phyloP scores from a whole-genome alignment of 2,113 vertebrate genomes.

The Silurus meridionalis region DNA sequence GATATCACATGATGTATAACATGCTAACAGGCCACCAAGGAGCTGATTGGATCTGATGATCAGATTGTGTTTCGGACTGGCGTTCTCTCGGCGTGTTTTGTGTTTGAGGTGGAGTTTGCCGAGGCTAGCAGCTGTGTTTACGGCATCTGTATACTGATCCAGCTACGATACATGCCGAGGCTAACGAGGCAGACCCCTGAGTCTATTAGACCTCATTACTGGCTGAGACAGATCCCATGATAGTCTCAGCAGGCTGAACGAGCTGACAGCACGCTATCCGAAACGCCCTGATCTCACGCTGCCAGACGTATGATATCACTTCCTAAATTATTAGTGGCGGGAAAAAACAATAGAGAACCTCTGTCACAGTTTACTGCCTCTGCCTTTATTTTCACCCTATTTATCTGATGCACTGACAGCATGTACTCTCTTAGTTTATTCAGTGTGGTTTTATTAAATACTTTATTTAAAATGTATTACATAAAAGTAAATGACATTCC shows the following conservation, averaged over 20 bases:
- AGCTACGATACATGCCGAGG: conserved; percentile 36
- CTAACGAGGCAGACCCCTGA: conserved; percentile 23
- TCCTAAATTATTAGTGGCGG: not conserved
- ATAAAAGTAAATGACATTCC: no score
- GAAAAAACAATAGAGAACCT: not conserved
- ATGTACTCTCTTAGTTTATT: not conserved
- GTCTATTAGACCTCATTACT: conserved; percentile 30
- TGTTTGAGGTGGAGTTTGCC: conserved; percentile 22
- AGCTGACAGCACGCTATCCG: conserved; percentile 6
- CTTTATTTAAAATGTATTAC: no score
- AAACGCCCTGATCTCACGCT: not conserved
- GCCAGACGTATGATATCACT: conserved; percentile 22
- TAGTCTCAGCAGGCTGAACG: conserved; percentile 14
- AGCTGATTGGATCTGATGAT: not conserved
- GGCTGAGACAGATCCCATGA: conserved; percentile 41
- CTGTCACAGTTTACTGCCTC: not conserved
- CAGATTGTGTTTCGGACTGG: not conserved
- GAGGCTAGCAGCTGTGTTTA: conserved; percentile 19
- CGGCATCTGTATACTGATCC: conserved; percentile 30
- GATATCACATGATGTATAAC: not conserved
- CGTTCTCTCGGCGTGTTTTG: not conserved
- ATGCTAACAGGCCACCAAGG: not conserved
- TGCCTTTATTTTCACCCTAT: not conserved
- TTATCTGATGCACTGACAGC: not conserved
- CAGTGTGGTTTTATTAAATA: not conserved